These are phyloP conservation scores for Tinea pellionella DNA, from an alignment of 2,888 invertebrate genomes.

Conservation along the genomic window DNA sequence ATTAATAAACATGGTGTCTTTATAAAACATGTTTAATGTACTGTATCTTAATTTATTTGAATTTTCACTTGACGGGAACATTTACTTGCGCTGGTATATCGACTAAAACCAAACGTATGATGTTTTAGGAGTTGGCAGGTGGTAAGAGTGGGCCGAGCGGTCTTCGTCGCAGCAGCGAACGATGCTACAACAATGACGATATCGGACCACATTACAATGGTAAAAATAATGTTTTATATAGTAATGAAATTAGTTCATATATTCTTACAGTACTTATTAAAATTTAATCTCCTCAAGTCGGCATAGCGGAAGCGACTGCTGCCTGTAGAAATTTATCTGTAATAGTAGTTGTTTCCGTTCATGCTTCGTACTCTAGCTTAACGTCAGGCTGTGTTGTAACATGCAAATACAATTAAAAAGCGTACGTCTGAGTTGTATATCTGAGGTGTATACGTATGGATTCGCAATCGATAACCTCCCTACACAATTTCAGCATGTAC, in stretches of 20 bases:
- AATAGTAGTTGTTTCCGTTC: too few species aligned
- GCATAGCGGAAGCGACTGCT: too few species aligned
- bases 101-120: neutral
- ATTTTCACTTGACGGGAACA: neutral
- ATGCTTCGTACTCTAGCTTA: too few species aligned
- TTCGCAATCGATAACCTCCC: too few species aligned
- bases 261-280: neutral
- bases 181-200: conserved; percentile 19
- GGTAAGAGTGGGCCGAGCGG: conserved; percentile 50
- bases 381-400: too few species aligned
- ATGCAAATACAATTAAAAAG: too few species aligned
- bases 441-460: too few species aligned
- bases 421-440: too few species aligned
- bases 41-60: neutral
- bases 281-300: too few species aligned
- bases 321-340: too few species aligned
- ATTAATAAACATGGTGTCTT: neutral
- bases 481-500: too few species aligned
- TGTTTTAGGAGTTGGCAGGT: conserved; percentile 51
- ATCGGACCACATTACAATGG: conserved; percentile 29
- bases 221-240: conserved; percentile 26
- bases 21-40: neutral
- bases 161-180: conserved; percentile 46
- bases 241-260: too few species aligned
- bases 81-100: neutral